These are phyloP conservation scores for Lordiphosa andalusiaca DNA, from an alignment of 2,888 invertebrate genomes.

Conservation along the genomic window DNA sequence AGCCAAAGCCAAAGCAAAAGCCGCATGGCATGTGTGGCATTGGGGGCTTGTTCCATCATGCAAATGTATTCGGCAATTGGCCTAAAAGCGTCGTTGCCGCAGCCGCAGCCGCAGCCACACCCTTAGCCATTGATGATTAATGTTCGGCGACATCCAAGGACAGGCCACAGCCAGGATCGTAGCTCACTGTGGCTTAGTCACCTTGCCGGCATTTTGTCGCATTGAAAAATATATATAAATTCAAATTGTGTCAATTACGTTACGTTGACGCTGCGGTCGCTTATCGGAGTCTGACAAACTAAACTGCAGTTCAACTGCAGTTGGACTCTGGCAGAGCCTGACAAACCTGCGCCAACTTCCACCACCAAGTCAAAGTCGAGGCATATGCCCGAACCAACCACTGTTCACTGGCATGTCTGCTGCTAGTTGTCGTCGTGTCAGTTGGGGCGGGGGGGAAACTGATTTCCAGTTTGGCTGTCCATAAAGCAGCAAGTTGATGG, in stretches of 20 bases:
- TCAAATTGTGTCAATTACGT: constrained; percentile 75
- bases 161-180: constrained; percentile 51
- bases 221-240: constrained; percentile 54
- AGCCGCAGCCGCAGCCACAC: constrained; percentile 31
- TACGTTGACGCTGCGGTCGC: constrained; percentile 52
- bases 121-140: constrained; percentile 63
- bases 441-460: constrained; percentile 34
- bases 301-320: constrained; percentile 30
- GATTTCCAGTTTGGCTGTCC: constrained; percentile 36
- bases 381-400: constrained; percentile 34
- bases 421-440: constrained; percentile 57
- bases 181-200: constrained; percentile 55
- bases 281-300: constrained; percentile 68
- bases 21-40: constrained; percentile 40
- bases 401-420: constrained; percentile 62
- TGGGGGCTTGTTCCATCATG: constrained; percentile 13
- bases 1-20: constrained; percentile 18
- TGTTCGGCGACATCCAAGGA: constrained; percentile 69
- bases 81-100: constrained; percentile 13
- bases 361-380: constrained; percentile 15
- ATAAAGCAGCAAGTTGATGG: constrained; percentile 8
- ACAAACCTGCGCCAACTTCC: constrained; percentile 50
- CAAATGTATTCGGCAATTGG: constrained; percentile 50
- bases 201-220: constrained; percentile 49
- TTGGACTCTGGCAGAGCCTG: constrained; percentile 35